Base-by-base conservation (phyloP, 1,140 invertebrate species). In the Zaprionus davidi region DNA sequence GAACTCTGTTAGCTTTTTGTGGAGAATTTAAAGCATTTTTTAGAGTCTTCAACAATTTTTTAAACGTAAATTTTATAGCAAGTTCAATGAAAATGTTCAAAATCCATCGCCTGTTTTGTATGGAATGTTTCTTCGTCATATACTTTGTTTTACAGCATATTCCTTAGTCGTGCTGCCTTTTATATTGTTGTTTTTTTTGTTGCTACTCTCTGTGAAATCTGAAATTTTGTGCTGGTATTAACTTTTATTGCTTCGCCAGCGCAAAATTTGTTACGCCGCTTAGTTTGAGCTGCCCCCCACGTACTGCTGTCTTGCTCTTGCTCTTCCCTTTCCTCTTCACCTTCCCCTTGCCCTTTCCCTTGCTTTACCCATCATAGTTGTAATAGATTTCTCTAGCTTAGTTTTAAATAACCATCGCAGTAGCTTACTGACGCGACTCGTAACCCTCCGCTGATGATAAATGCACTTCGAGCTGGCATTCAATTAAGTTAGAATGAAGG, bases 331-430 rank as follows among this genome's bases (percentile, higher is more conserved):
- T 12, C 5, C 3, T 0, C 28, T 22, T n/a, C 36, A 46, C 17
- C 13, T 44, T 38, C 55, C 1, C 26, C 17, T 22, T 3, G 3
- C 63, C 28, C 31, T 4, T 2, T 28, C 13, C 13, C 5, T 20
- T 34, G 9, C 31, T 11, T 11, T 34, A 34, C 15, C 12, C 59
- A 60, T 20, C 28, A 59, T 65, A 62, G 51, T 51, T 69, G 63
- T 79, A 85, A 85, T 85, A 85, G 83, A 85, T 82, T 82, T 82
- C 73, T 59, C 36, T 60, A 66, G 82, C 83, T 86, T 82, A 85
- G 79, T 73, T 82, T 78, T 66, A 36, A 60, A 79, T 51, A 72
- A 49, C 51, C 60, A 71, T 49, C 55, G 41, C n/a, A 15, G 62
- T 70, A 64, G 56, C 82, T 75, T 78, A 74, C 64, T 59, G 36